phyloP scores from a whole-genome alignment of 2,113 vertebrate species.

The Bujurquina vittata region DNA sequence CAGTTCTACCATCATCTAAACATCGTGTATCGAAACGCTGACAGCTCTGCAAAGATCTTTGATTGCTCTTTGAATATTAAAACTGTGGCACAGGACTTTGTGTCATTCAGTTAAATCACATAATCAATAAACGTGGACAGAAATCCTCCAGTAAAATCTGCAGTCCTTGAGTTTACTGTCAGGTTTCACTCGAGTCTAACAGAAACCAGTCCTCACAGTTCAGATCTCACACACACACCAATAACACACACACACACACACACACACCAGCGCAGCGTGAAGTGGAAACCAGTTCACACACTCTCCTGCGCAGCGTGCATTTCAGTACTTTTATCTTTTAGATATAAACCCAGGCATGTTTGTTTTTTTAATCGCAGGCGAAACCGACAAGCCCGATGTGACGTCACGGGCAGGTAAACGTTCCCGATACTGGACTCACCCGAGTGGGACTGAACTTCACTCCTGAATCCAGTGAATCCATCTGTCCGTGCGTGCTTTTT shows the following conservation, averaged over 20 bases:
- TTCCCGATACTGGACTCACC: neutral
- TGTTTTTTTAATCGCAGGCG: neutral
- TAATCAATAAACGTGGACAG: neutral
- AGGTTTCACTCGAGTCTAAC: neutral
- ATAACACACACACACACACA: no score
- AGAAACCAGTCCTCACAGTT: rapidly evolving
- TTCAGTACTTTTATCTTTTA: rapidly evolving
- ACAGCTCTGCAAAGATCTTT: neutral
- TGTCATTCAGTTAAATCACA: neutral
- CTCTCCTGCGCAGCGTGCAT: no score
- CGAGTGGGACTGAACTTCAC: rapidly evolving
- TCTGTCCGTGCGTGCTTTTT: neutral
- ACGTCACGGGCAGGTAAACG: neutral
- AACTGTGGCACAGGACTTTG: neutral
- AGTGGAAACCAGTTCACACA: neutral
- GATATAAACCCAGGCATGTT: neutral
- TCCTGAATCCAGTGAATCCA: neutral
- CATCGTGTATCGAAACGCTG: neutral
- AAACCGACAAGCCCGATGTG: neutral
- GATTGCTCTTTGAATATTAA: neutral
- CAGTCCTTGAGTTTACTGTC: neutral
- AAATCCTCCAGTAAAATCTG: no score
- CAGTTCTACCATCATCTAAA: neutral
- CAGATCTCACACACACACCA: neutral
- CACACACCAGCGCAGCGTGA: neutral